Conservation (phyloP, 1,140 invertebrate species). For the Meloidogyne exigua region DNA sequence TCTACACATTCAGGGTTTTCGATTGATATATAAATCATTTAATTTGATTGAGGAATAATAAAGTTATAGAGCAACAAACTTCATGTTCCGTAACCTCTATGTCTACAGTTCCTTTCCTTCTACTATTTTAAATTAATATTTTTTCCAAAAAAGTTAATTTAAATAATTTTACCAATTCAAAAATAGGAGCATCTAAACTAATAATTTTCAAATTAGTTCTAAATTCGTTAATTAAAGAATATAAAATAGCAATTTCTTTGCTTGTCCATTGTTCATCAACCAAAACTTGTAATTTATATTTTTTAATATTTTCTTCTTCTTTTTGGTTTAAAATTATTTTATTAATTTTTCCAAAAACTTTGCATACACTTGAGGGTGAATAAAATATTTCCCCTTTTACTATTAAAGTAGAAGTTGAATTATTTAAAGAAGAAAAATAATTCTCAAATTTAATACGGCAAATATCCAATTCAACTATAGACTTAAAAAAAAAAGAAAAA, state of each 20-base stretch:
- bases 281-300: constrained; percentile 28
- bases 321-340: neutral
- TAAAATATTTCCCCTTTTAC: constrained; percentile 10
- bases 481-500: neutral
- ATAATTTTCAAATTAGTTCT: constrained; percentile 41
- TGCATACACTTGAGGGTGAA: constrained; percentile 10
- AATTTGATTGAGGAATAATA: too few relatives aligned
- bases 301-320: neutral
- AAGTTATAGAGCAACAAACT: too few relatives aligned
- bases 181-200: constrained; percentile 53
- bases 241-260: constrained; percentile 49
- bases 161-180: constrained; percentile 51
- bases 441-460: constrained; percentile 33
- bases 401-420: neutral
- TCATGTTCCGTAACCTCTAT: too few relatives aligned
- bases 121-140: too few relatives aligned
- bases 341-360: constrained; percentile 12
- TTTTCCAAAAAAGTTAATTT: too few relatives aligned
- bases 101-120: too few relatives aligned
- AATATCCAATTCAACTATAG: constrained; percentile 39
- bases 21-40: too few relatives aligned
- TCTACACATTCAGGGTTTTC: too few relatives aligned
- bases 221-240: constrained; percentile 41
- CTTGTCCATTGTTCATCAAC: constrained; percentile 52
- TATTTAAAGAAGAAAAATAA: neutral